Base-by-base conservation (phyloP, 2,113 vertebrate genomes). In the Onychorhynchus coronatus region DNA sequence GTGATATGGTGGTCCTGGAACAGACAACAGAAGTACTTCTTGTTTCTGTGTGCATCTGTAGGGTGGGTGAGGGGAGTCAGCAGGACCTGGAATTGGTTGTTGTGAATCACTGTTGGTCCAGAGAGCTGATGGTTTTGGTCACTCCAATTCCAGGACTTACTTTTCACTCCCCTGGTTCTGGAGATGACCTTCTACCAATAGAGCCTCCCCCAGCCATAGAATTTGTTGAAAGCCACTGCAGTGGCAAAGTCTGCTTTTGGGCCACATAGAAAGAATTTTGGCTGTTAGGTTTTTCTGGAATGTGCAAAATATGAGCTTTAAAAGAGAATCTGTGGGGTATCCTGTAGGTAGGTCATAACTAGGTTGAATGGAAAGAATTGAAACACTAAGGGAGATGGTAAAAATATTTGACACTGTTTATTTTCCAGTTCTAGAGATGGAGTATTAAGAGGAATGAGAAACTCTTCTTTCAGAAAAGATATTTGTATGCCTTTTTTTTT, bases 21-120 rank as follows among this genome's bases (percentile, higher is more conserved):
- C 2, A 75, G 31, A 58, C 14, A 31, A 31, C 3, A 74, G 53
- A 80, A 92, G 19, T 52, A 73, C 1, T 77, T 50, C 7, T 23
- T 95, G 12, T 59, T 66, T 41, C 59, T 70, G 3, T 46, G 9
- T 35, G 37, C 16, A n/a, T 23, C n/a, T 55, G 30, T 37, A 77
- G 55, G 14, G 82, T 1, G 5, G 11, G 6, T 13, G 6, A 1
- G 17, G 9, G 12, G 4, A 56, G 7, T 24, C 11, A 68, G 28
- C 21, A 42, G n/a, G 20, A 44, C 28, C 46, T 88, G 37, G 19
- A 62, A 30, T 1, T 37, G 28, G 5, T 41, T 31, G 9, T 3
- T 55, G 39, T 35, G 11, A 19, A 49, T 73, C 31, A 27, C 14
- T 77, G 18, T 16, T 52, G 50, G 14, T 52, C 46, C 3, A 4